Evolutionary conservation across 2,113 vertebrate genomes (phyloP).

Genomic region (Canis aureus): DNA sequence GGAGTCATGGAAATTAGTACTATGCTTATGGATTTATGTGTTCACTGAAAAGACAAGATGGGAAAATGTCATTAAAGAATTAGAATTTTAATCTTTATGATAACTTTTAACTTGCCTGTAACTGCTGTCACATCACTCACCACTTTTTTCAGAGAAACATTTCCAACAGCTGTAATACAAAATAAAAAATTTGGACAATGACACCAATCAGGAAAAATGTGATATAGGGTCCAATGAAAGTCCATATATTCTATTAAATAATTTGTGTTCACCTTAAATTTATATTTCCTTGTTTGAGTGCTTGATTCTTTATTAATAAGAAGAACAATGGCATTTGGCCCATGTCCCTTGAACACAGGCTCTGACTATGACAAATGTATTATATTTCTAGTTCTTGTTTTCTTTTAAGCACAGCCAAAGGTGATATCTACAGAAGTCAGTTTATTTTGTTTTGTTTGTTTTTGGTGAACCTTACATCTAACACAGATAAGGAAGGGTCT

Average conservation of each 20-base stretch:
- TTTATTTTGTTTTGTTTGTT: background rate
- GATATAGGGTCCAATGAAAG: background rate
- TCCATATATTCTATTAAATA: conserved; percentile 19
- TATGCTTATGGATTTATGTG: background rate
- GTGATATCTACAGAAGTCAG: background rate
- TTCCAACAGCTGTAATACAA: conserved; percentile 50
- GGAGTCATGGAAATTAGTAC: background rate
- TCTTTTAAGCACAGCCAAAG: background rate
- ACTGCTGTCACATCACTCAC: conserved; percentile 2
- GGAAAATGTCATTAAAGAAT: conserved; percentile 8
- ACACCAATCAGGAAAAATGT: background rate
- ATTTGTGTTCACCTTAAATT: conserved; percentile 4
- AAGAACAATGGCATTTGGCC: background rate
- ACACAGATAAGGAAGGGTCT: background rate
- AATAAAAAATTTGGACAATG: background rate
- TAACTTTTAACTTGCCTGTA: conserved; percentile 25
- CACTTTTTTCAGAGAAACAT: conserved; percentile 42
- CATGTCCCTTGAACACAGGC: background rate
- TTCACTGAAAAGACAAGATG: background rate
- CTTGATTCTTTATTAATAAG: background rate
- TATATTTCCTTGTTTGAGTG: background rate
- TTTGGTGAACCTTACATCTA: background rate
- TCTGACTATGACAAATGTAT: background rate
- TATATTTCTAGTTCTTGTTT: background rate
- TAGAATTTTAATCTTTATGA: conserved; percentile 1